phyloP scores from a whole-genome alignment of 2,113 vertebrate species.

The Saccopteryx leptura region DNA sequence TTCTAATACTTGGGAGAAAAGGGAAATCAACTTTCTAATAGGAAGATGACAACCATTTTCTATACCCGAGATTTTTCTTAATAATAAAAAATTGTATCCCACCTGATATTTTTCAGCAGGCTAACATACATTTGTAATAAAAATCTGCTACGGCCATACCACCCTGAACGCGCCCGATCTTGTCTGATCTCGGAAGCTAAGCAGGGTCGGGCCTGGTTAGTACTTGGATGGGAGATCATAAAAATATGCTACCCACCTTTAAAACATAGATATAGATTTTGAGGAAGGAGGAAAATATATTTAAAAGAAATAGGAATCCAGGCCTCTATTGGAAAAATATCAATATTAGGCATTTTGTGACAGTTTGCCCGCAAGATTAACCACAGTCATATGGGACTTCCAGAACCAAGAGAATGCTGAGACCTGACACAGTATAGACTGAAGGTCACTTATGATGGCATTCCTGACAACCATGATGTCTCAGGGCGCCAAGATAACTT shows the following conservation, averaged over 20 bases:
- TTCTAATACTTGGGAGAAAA: not conserved
- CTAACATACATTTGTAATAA: not conserved
- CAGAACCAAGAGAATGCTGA: not conserved
- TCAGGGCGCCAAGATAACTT: fast-evolving
- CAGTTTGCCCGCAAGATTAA: not conserved
- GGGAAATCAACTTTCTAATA: not conserved
- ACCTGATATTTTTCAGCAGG: not conserved
- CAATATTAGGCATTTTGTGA: not conserved
- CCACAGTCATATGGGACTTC: not conserved
- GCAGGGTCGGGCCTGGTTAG: too few species aligned
- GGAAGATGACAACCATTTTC: not conserved
- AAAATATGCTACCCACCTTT: not conserved
- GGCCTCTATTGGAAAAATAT: not conserved
- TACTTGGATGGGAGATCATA: too few species aligned
- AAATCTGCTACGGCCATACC: not conserved
- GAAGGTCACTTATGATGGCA: not conserved
- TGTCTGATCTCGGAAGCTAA: too few species aligned
- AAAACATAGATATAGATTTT: not conserved
- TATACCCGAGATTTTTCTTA: not conserved
- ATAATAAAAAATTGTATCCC: not conserved
- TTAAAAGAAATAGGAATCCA: not conserved
- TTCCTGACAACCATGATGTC: fast-evolving
- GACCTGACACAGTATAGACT: too few species aligned
- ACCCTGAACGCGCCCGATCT: too few species aligned
- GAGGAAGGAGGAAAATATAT: not conserved